Evolutionary conservation across 2,797 vertebrate species (phyloP).

Genomic region (Tapera naevia): DNA sequence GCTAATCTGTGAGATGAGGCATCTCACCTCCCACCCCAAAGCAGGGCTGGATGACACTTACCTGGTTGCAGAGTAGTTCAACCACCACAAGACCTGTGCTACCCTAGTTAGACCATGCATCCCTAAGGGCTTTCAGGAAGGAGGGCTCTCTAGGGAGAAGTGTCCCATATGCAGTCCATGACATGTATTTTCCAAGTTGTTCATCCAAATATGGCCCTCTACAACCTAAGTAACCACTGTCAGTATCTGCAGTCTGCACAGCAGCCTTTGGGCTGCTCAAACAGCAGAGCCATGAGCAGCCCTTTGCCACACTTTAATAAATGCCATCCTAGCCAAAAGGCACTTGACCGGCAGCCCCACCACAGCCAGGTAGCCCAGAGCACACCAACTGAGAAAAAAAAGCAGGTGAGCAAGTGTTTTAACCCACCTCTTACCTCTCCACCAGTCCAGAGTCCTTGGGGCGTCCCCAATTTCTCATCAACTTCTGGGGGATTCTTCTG

Average conservation of each 20-base stretch:
- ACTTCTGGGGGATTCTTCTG: background rate
- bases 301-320: background rate
- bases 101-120: rapidly evolving
- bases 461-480: conserved; percentile 24
- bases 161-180: background rate
- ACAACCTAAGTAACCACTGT: background rate
- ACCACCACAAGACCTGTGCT: background rate
- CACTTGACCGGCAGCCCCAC: background rate
- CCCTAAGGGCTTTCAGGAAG: background rate
- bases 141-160: background rate
- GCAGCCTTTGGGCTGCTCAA: background rate
- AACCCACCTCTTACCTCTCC: conserved; percentile 49
- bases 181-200: background rate
- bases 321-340: background rate
- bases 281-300: background rate
- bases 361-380: background rate
- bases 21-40: background rate
- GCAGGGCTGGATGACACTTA: background rate
- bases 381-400: background rate
- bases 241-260: background rate
- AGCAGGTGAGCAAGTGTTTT: background rate
- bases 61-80: background rate
- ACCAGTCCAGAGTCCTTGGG: conserved; percentile 9
- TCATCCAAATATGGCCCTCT: background rate
- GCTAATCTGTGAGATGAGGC: background rate